phyloP scores from a whole-genome alignment of 2,888 invertebrate genomes.

The Ctena decussata region DNA sequence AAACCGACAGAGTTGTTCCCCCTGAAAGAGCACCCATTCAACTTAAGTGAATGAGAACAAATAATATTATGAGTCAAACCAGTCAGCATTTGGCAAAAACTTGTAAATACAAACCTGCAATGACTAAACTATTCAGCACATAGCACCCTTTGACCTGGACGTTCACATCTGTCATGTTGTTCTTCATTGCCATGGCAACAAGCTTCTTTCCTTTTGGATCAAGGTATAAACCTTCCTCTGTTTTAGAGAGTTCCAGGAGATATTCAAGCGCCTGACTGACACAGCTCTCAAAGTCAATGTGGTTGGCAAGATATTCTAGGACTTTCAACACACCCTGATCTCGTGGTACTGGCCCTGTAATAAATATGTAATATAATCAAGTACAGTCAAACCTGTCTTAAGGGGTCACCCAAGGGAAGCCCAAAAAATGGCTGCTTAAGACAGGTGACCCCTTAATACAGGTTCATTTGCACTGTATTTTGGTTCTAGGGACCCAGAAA shows the following conservation, averaged over 20 bases:
- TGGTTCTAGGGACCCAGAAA: no score
- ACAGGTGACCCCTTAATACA: no score
- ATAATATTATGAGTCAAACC: no score
- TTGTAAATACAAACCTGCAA: conserved; percentile 75
- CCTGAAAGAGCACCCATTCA: no score
- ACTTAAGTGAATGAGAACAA: no score
- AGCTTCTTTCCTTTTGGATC: conserved; percentile 79
- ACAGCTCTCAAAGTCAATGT: conserved; percentile 79
- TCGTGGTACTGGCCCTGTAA: conserved; percentile 74
- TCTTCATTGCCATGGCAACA: conserved; percentile 82
- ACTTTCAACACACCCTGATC: conserved; percentile 75
- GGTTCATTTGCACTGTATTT: no score
- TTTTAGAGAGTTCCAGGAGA: conserved; percentile 75
- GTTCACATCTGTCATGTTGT: conserved; percentile 78
- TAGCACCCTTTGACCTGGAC: conserved; percentile 80
- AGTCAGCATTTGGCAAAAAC: no score
- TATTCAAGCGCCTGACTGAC: conserved; percentile 79
- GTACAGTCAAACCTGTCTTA: no score
- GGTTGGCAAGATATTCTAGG: conserved; percentile 79
- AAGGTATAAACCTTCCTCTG: conserved; percentile 69
- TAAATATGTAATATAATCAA: background rate
- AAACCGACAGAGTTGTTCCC: no score
- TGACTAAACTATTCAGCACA: conserved; percentile 78
- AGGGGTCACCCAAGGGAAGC: no score
- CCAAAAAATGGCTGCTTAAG: no score